These are phyloP conservation scores for Trachelus stipa DNA, from an alignment of 2,888 invertebrate species.

Conservation along the genomic window DNA sequence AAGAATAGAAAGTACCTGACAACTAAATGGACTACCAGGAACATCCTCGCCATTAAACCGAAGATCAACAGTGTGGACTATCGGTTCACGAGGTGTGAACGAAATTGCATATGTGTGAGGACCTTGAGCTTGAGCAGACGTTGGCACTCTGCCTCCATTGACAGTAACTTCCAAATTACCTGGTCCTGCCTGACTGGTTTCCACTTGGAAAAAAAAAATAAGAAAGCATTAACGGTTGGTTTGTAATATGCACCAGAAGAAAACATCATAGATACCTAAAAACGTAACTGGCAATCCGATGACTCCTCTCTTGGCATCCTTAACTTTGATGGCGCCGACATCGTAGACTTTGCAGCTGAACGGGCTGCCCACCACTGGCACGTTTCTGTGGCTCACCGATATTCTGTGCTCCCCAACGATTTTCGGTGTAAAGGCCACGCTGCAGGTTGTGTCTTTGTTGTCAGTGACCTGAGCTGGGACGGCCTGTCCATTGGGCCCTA, in stretches of 20 bases:
- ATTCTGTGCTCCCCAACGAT: slow-evolving; percentile 93
- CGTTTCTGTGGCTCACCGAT: slow-evolving; percentile 84
- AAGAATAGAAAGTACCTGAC: slow-evolving; percentile 60
- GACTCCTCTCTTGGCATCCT: slow-evolving; percentile 88
- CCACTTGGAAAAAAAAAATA: slow-evolving; percentile 73
- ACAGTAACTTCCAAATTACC: slow-evolving; percentile 99
- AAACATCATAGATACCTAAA: slow-evolving; percentile 72
- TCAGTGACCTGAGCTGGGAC: slow-evolving; percentile 91
- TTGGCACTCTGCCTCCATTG: slow-evolving; percentile 96
- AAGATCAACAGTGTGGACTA: slow-evolving; percentile 92
- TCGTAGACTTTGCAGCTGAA: slow-evolving; percentile 96
- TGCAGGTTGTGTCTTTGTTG: slow-evolving; percentile 83
- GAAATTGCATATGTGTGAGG: slow-evolving; percentile 97
- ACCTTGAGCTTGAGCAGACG: slow-evolving; percentile 96
- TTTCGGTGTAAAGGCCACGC: slow-evolving; percentile 91
- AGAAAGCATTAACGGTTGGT: background rate
- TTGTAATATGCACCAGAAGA: background rate
- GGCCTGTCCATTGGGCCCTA: slow-evolving; percentile 93
- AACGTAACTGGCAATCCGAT: slow-evolving; percentile 93
- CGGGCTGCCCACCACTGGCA: slow-evolving; percentile 90
- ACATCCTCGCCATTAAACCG: slow-evolving; percentile 97
- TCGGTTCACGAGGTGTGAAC: slow-evolving; percentile 93
- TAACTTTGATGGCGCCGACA: slow-evolving; percentile 92
- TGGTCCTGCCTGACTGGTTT: slow-evolving; percentile 97
- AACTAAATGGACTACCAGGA: slow-evolving; percentile 76